Evolutionary conservation across 2,797 vertebrate species (phyloP), one percentile per base, ranked within the genome.

Genomic region (Pogonophryne albipinna): DNA sequence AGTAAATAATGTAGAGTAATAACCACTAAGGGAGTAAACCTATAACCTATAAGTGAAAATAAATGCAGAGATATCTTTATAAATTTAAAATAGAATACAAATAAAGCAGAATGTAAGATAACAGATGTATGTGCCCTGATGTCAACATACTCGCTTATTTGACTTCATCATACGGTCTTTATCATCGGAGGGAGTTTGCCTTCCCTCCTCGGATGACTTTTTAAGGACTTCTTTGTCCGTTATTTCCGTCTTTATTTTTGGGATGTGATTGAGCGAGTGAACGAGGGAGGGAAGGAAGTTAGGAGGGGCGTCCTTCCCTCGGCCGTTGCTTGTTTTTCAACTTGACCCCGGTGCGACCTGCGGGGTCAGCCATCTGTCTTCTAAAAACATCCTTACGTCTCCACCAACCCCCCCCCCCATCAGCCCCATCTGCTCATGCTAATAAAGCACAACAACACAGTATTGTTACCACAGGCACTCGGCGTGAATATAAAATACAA

Each of bases 301-400:
- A 47, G 79, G 73, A 46, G 78, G 70, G 63, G 51, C 2, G 64
- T 77, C 80, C 80, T 75, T 73, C 69, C 75, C 66, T 55, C 19
- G 3, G 11, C 65, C 17, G 53, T 71, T 63, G 38, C 81, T 87
- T 90, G 71, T 79, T 89, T 91, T 85, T 89, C 46, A 46, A 85
- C 86, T 83, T 89, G 88, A 89, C 84, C 89, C 73, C 27, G 0
- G 66, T 34, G n/a, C 19, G 60, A 82, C 80, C 87, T 75, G 44
- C 1, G 59, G 78, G 83, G 87, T 80, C 69, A 19, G 45, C 91
- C 90, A 92, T 93, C 91, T 94, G 91, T 71, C 88, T 85, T 75
- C 78, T 86, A 78, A 83, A 85, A 80, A 76, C 72, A 82, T 71
- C 63, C 62, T 71, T 3, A 15, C 67, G 45, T 31, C 47, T 9